phyloP scores from a whole-genome alignment of 2,888 invertebrate species.

The Acrobasis consociella region DNA sequence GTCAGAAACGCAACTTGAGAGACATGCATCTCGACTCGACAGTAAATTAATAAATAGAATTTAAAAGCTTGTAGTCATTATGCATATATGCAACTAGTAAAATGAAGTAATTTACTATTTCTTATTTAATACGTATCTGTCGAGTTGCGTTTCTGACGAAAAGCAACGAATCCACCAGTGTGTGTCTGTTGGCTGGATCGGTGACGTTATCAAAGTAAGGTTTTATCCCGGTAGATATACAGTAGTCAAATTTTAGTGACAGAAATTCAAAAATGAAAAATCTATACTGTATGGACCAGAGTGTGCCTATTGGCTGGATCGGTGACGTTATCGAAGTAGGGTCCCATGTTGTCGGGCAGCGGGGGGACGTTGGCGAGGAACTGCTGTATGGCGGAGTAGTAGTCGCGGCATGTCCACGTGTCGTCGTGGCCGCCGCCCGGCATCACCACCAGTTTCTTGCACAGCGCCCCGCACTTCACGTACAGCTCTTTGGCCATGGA shows the following conservation, averaged over 20 bases:
- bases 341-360: constrained; percentile 52
- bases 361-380: constrained; percentile 71
- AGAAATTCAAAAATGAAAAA: constrained; percentile 20
- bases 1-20: no score
- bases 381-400: constrained; percentile 83
- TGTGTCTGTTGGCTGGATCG: constrained; percentile 41
- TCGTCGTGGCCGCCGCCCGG: constrained; percentile 96
- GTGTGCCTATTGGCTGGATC: constrained; percentile 42
- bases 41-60: no score
- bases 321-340: constrained; percentile 52
- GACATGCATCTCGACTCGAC: no score
- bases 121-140: no score
- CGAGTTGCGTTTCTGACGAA: no score
- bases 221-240: no score
- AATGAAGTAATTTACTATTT: no score
- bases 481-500: constrained; percentile 93
- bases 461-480: constrained; percentile 87
- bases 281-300: constrained; percentile 59
- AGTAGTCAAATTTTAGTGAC: not conserved
- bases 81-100: no score
- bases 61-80: no score
- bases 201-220: constrained; percentile 53
- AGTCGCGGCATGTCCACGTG: constrained; percentile 95
- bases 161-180: no score
- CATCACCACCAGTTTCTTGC: constrained; percentile 90